These are phyloP conservation scores for Phengaris arion DNA, from an alignment of 2,888 invertebrate genomes.

Conservation along the genomic window DNA sequence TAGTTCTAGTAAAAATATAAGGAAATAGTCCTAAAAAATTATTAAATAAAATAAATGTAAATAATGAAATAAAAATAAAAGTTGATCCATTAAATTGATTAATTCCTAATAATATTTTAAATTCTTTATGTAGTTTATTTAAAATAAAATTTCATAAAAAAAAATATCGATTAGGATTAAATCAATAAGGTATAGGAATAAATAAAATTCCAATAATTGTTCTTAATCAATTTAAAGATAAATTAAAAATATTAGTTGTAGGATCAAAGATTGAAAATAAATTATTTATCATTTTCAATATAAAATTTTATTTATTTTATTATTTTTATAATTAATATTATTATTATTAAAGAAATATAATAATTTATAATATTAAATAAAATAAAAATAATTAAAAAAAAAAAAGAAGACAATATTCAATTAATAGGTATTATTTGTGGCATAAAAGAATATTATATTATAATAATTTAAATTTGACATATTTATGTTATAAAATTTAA, in stretches of 20 bases:
- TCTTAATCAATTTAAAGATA: slow-evolving; percentile 82
- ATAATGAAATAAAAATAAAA: slow-evolving; percentile 79
- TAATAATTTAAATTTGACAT: slow-evolving; percentile 84
- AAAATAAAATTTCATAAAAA: slow-evolving; percentile 72
- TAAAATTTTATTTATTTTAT: slow-evolving; percentile 39
- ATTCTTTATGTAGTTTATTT: slow-evolving; percentile 74
- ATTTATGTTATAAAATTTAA: slow-evolving; percentile 73
- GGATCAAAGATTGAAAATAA: slow-evolving; percentile 85
- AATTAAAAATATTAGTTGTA: slow-evolving; percentile 68
- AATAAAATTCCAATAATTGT: slow-evolving; percentile 72
- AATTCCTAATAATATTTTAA: slow-evolving; percentile 76
- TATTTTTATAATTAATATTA: slow-evolving; percentile 48
- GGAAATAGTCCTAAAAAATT: slow-evolving; percentile 85
- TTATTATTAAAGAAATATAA: slow-evolving; percentile 57
- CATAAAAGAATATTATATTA: slow-evolving; percentile 81
- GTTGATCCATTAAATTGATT: slow-evolving; percentile 70
- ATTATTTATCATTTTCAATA: slow-evolving; percentile 83
- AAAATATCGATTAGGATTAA: slow-evolving; percentile 74
- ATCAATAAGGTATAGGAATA: slow-evolving; percentile 75
- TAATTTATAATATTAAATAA: slow-evolving; percentile 77
- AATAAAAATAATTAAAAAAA: slow-evolving; percentile 63
- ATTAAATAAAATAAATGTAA: slow-evolving; percentile 81
- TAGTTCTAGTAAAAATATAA: slow-evolving; percentile 85
- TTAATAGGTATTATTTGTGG: slow-evolving; percentile 84
- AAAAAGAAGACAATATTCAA: slow-evolving; percentile 71